A percentile compares a stretch with the other conserved stretches of the same genome.
These are phyloP conservation scores for Tolypeutes matacus DNA, from an alignment of 2,797 vertebrate genomes.

Conservation along the genomic window DNA sequence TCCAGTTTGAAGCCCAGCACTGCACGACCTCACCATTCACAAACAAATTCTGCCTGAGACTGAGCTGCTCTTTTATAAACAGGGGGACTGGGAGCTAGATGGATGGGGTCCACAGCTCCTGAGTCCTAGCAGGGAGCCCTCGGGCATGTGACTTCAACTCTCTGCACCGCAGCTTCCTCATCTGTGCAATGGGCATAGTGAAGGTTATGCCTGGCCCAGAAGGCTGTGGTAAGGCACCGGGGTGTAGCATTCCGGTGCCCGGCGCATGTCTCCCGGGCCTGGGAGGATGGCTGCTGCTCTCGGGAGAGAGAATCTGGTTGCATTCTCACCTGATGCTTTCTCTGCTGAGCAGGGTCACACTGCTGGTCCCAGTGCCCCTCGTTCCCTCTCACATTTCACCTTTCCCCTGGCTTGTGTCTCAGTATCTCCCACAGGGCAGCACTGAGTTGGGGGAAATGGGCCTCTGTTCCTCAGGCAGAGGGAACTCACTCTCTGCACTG, in stretches of 20 bases:
- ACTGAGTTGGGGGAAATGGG: not conserved
- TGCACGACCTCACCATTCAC: not conserved
- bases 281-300: not conserved
- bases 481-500: not conserved
- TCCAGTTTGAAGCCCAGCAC: not conserved
- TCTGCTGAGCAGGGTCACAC: not conserved
- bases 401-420: not conserved
- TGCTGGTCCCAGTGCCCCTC: not conserved
- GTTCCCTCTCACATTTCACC: not conserved
- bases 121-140: not conserved
- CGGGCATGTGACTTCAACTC: not conserved
- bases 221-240: not conserved
- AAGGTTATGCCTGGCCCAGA: not conserved
- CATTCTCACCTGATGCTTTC: not conserved
- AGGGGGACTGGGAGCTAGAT: not conserved
- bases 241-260: not conserved
- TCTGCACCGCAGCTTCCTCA: not conserved
- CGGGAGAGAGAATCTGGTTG: not conserved
- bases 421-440: not conserved
- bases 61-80: not conserved
- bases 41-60: not conserved
- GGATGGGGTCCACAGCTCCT: rapidly evolving
- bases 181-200: not conserved
- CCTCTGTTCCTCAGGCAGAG: not conserved
- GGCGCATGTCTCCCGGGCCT: rapidly evolving